Percentiles rank a stretch among this genome's conserved stretches.
phyloP scores from a whole-genome alignment of 2,113 vertebrate genomes.

The Tragelaphus strepsiceros region DNA sequence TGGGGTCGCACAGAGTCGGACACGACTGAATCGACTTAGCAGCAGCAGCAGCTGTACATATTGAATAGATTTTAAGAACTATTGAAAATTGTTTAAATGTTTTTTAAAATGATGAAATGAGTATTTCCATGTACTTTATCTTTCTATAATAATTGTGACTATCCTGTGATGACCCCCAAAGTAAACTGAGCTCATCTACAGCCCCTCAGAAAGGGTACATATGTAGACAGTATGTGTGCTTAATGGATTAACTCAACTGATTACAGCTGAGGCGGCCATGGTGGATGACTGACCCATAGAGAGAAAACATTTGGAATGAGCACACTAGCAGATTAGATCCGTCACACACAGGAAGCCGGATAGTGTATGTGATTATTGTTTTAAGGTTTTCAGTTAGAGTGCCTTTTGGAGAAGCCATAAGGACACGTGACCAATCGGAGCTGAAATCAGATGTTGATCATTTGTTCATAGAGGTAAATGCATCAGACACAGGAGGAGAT shows the following conservation, averaged over 20 bases:
- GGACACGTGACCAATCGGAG: not conserved
- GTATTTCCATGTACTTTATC: not conserved
- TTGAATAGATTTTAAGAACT: not conserved
- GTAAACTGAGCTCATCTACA: not conserved
- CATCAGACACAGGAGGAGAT: not conserved
- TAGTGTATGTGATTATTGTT: not conserved
- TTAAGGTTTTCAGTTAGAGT: not conserved
- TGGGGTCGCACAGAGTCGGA: too few species aligned
- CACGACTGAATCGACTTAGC: too few species aligned
- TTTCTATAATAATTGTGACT: not conserved
- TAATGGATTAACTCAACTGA: not conserved
- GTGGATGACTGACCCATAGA: not conserved
- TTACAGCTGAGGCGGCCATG: not conserved
- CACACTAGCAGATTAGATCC: not conserved
- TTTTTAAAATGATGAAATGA: not conserved
- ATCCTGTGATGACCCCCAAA: not conserved
- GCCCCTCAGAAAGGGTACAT: not conserved
- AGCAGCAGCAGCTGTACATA: not conserved
- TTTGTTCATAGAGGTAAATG: not conserved
- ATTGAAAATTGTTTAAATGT: not conserved
- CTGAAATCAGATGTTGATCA: not conserved
- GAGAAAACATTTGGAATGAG: not conserved
- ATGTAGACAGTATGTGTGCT: accelerated
- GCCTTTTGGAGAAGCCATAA: not conserved
- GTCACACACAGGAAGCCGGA: not conserved